Percentiles rank a stretch among this genome's conserved stretches.
Evolutionary conservation across 2,113 vertebrate genomes (phyloP).

Genomic region (Brienomyrus longianalis): DNA sequence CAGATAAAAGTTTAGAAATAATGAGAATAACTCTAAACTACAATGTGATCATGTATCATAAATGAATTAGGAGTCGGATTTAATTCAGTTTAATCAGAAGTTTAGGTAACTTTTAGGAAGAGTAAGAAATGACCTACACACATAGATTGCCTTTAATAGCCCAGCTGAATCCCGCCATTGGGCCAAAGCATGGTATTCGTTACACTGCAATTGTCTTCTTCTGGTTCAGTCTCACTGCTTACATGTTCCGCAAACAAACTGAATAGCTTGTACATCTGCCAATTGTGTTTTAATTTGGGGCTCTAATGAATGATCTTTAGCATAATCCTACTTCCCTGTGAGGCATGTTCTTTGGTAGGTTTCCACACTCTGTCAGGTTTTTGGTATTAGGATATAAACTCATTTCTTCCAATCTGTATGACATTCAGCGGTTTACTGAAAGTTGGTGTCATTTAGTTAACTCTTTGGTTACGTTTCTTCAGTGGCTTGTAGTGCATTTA

Average conservation of each 20-base stretch:
- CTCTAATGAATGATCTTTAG: not conserved
- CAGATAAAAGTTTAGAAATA: not conserved
- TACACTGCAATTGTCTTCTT: not conserved
- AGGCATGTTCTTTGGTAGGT: not conserved
- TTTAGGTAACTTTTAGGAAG: not conserved
- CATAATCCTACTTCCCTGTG: not conserved
- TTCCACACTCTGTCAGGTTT: not conserved
- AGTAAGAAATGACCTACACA: not conserved
- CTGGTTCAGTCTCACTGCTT: not conserved
- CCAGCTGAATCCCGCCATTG: not conserved
- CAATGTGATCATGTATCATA: not conserved
- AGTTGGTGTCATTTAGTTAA: not conserved
- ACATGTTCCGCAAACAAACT: not conserved
- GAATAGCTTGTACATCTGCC: not conserved
- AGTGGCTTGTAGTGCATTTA: not conserved
- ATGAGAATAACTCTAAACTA: not conserved
- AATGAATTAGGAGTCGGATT: not conserved
- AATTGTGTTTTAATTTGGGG: not conserved
- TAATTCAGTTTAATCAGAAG: not conserved
- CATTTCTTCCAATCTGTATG: not conserved
- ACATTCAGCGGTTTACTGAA: not conserved
- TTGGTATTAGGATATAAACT: not conserved
- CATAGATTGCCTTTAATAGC: not conserved
- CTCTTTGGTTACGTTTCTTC: not conserved
- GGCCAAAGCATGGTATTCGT: not conserved